Conservation (phyloP, 2,113 vertebrate species). For the Arothron firmamentum region DNA sequence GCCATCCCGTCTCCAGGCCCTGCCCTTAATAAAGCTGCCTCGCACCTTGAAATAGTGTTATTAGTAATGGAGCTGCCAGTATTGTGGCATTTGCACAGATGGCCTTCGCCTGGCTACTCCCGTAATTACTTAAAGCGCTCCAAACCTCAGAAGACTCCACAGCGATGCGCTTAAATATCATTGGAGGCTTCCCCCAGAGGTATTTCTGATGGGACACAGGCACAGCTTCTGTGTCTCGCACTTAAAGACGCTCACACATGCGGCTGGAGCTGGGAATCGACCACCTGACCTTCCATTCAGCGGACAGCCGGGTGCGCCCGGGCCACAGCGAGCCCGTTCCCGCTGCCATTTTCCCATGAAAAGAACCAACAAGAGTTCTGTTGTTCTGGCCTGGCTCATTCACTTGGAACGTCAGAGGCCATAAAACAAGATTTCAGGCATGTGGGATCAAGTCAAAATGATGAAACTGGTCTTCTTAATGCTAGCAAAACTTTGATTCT, state of each 20-base stretch:
- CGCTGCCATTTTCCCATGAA: not conserved
- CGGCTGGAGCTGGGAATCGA: not conserved
- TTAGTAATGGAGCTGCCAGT: not conserved
- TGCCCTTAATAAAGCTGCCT: slow-evolving; percentile 8
- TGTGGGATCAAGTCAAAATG: too few species aligned
- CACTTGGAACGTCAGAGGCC: too few species aligned
- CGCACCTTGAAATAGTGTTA: not conserved
- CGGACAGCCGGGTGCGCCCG: not conserved
- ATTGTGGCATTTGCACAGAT: not conserved
- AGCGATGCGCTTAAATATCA: too few species aligned
- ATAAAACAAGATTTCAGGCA: too few species aligned
- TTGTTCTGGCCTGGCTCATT: not conserved
- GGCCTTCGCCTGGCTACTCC: not conserved
- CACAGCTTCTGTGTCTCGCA: not conserved
- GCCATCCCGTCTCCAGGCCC: slow-evolving; percentile 9
- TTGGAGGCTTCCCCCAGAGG: not conserved
- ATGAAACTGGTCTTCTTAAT: too few species aligned
- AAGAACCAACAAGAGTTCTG: not conserved
- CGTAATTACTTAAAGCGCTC: not conserved
- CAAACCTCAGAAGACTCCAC: too few species aligned
- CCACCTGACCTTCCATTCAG: not conserved
- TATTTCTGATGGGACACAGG: not conserved
- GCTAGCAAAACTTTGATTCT: too few species aligned
- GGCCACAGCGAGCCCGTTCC: too few species aligned
- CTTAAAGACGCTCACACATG: not conserved